Evolutionary conservation across 2,888 invertebrate species (phyloP), one percentile per base, ranked within the genome.

Genomic region (Leptinotarsa haldemani): DNA sequence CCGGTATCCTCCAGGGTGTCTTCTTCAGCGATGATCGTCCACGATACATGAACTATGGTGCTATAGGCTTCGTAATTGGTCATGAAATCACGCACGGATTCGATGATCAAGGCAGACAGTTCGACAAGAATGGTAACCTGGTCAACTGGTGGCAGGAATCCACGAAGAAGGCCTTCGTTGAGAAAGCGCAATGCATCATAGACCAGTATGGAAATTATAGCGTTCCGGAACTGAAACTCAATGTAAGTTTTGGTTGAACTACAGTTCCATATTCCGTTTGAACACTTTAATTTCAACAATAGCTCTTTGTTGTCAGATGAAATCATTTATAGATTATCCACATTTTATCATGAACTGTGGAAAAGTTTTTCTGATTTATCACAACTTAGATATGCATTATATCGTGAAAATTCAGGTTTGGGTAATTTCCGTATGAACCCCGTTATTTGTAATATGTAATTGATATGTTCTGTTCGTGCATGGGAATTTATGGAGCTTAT

Each of bases 51-150:
- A 97, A 97, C 87, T 97, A 95, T 82, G 96, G 96, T 22, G 95
- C 95, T 3, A 96, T 97, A 77, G 97, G 97, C 3, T 95, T 94
- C 83, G 95, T 97, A 3, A 96, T 97, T 83, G 96, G 96, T 0
- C 97, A 97, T 85, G 97, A 97, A 89, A 96, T 97, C 69, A 96
- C 96, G 0, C 97, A 97, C 84, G 95, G 95, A 13, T 96, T 96
- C 83, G 95, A 95, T 84, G 94, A 95, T 84, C 94, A 94, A 90
- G 97, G 98, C 69, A 92, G 97, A 66, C 96, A 97, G 88, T 98
- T 96, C 84, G 97, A 98, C 87, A 93, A 95, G 79, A 91, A 95
- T 77, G 98, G 98, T 16, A 97, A 97, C 87, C 88, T 97, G 77
- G 92, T 94, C 0, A 95, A 97, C 84, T 98, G 98, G 98, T 98